These are phyloP conservation scores for Eulithis testata DNA, from an alignment of 2,888 invertebrate genomes.

Conservation along the genomic window DNA sequence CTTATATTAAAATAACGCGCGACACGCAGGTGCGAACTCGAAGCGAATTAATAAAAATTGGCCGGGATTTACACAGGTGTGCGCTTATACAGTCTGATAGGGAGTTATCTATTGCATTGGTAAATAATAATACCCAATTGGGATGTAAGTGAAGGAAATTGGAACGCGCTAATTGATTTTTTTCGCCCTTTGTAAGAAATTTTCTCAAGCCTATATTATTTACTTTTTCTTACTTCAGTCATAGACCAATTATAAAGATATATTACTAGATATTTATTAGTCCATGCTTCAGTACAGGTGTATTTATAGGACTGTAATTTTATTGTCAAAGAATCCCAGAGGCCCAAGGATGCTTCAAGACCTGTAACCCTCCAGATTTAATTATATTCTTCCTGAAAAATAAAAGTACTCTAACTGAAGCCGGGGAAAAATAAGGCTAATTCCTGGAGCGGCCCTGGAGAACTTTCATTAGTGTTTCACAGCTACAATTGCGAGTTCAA, in stretches of 20 bases:
- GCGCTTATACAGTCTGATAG: slow-evolving; percentile 40
- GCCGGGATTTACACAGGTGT: slow-evolving; percentile 49
- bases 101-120: slow-evolving; percentile 42
- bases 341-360: slow-evolving; percentile 34
- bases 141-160: slow-evolving; percentile 37
- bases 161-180: slow-evolving; percentile 41
- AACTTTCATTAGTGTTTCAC: slow-evolving; percentile 79
- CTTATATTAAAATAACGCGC: slow-evolving; percentile 79
- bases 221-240: slow-evolving; percentile 16
- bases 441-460: slow-evolving; percentile 67
- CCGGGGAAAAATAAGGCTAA: slow-evolving; percentile 71
- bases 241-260: too few species aligned
- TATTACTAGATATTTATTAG: too few species aligned
- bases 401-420: slow-evolving; percentile 72
- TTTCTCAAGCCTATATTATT: slow-evolving; percentile 14
- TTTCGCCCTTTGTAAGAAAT: slow-evolving; percentile 26
- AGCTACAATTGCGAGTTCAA: slow-evolving; percentile 81
- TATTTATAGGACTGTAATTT: slow-evolving; percentile 26
- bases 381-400: slow-evolving; percentile 73
- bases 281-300: slow-evolving; percentile 7
- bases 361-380: slow-evolving; percentile 69
- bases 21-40: slow-evolving; percentile 69
- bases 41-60: slow-evolving; percentile 68
- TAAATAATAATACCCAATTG: slow-evolving; percentile 44
- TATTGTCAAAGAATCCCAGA: slow-evolving; percentile 36